Base-by-base conservation (phyloP, 2,797 vertebrate genomes). In the Acanthopagrus latus region DNA sequence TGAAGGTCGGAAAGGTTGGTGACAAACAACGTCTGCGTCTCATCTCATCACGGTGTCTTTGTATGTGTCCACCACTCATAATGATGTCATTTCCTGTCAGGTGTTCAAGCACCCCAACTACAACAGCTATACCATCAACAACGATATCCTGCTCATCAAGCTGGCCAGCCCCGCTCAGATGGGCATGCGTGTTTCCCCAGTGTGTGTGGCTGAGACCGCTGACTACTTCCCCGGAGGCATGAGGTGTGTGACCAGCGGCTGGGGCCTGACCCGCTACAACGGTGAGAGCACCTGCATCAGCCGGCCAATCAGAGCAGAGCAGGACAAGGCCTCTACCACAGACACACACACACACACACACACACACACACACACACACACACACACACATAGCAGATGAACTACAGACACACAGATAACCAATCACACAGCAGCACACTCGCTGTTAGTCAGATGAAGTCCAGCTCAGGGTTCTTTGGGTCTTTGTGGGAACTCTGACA, bases 71-170 rank as follows among this genome's bases (percentile, higher is more conserved):
- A 1, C 23, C 0, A 0, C 0, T 33, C 27, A 33, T 62, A 27
- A 74, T 3, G 0, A 6, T 73, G 33, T 80, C n/a, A 8, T 43
- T 71, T 84, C 64, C 72, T 43, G 0, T 8, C 79, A 97, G 97
- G 95, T 97, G 64, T 94, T 97, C 94, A 95, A 84, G 76, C 95
- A 97, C 88, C 96, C 94, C 52, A 64, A 38, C 0, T 97, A 93
- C 91, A 96, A 88, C 77, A 0, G 68, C n/a, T 84, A 71, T 85
- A 97, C 95, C 50, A 66, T 92, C 85, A 94, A 86, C 83, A 94
- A 97, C 0, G 97, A 97, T 91, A 95, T 97, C 89, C 81, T 90
- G 3, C 94, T 97, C 80, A 86, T 97, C 89, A 97, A 97, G 84
- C 91, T 98, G 76, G 89, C 95, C 62, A 78, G 47, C 1, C 93